These are phyloP conservation scores for Hirtodrosophila alboralis DNA, from an alignment of 2,888 invertebrate genomes.

Conservation along the genomic window DNA sequence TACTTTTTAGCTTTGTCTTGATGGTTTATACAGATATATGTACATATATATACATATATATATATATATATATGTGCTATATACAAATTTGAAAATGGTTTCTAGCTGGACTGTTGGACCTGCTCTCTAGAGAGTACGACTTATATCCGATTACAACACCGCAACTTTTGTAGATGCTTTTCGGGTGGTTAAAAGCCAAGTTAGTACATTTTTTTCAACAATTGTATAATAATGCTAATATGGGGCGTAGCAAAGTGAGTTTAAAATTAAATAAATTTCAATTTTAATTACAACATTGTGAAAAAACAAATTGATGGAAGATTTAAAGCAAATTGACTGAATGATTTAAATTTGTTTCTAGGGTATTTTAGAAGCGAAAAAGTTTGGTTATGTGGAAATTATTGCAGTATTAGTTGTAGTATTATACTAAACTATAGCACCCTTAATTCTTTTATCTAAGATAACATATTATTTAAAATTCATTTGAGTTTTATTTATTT, in stretches of 20 bases:
- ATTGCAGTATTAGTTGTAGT: too few species aligned
- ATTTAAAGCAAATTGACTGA: too few species aligned
- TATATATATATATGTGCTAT: background rate
- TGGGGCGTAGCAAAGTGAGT: constrained; percentile 33
- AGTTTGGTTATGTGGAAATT: too few species aligned
- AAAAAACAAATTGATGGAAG: background rate
- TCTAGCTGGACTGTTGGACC: constrained; percentile 18
- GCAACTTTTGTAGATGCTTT: constrained; percentile 43
- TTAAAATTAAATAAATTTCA: constrained; percentile 48
- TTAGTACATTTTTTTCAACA: constrained; percentile 8
- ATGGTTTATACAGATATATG: constrained; percentile 18
- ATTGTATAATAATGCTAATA: constrained; percentile 51
- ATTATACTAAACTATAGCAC: too few species aligned
- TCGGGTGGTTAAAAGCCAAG: constrained; percentile 46
- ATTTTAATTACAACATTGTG: constrained; percentile 16
- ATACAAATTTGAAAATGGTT: constrained; percentile 1
- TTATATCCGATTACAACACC: constrained; percentile 79
- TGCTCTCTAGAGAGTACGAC: constrained; percentile 63
- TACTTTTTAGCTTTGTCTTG: constrained; percentile 35
- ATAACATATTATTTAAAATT: too few species aligned
- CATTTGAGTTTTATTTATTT: too few species aligned
- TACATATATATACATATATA: constrained; percentile 8
- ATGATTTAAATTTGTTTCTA: too few species aligned
- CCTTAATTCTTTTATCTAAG: too few species aligned
- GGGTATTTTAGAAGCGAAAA: too few species aligned